A percentile compares a stretch with the other conserved stretches of the same genome.
Conservation (phyloP, 2,113 vertebrate genomes). For the Microcebus lehilahytsara region DNA sequence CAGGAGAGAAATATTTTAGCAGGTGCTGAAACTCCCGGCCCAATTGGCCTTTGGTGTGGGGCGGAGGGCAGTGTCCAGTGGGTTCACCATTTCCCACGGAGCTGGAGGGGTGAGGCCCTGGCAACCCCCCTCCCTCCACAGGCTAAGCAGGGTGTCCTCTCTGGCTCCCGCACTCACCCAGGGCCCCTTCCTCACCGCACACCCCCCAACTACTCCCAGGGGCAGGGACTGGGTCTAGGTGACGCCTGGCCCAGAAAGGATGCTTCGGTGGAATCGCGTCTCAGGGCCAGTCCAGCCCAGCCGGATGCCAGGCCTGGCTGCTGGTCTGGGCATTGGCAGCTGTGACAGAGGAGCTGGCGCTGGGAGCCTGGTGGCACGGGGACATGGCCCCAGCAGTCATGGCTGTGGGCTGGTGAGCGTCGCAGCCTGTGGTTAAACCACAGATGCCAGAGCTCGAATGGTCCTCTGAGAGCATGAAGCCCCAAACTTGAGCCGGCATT, state of each 20-base stretch:
- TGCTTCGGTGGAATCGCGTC: accelerated
- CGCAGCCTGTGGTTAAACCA: neutral
- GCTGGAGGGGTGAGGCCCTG: accelerated
- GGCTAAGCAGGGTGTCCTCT: neutral
- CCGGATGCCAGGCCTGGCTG: neutral
- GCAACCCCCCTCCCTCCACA: neutral
- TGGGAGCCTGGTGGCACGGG: neutral
- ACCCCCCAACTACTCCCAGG: neutral
- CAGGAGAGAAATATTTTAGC: neutral
- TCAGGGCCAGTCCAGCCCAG: neutral
- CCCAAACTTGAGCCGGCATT: neutral
- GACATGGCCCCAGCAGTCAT: neutral
- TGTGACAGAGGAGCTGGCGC: neutral
- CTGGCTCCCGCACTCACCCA: neutral
- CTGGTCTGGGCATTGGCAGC: neutral
- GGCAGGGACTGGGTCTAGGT: accelerated
- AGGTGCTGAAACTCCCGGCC: neutral
- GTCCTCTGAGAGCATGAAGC: neutral
- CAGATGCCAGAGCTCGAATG: accelerated
- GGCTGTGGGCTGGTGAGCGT: accelerated
- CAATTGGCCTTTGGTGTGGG: neutral
- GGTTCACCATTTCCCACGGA: neutral
- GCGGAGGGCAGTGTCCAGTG: accelerated
- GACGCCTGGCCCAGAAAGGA: neutral
- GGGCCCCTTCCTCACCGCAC: neutral